Conservation (phyloP, 2,888 invertebrate genomes). For the Hydriomena furcata region DNA sequence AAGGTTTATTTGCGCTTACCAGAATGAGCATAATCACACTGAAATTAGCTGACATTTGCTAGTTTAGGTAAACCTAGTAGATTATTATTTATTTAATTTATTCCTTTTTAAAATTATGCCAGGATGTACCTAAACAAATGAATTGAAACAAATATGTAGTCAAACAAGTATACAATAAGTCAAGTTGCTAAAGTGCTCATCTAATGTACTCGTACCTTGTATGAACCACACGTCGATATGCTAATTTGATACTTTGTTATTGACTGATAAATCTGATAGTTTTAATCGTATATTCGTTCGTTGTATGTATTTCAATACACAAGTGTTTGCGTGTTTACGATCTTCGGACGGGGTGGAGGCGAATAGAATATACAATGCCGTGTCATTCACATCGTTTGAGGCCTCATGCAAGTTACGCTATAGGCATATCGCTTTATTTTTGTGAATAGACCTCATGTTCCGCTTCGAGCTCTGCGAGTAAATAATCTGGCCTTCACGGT, state of each 20-base stretch:
- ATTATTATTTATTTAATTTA: no score
- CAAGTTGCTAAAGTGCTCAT: constrained; percentile 3
- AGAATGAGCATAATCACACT: no score
- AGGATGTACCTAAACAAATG: no score
- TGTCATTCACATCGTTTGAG: constrained; percentile 80
- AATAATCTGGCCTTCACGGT: constrained; percentile 53
- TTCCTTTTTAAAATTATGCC: no score
- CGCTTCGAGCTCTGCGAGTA: constrained; percentile 53
- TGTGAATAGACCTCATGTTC: constrained; percentile 66
- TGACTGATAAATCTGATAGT: constrained; percentile 19
- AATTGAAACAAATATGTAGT: neutral
- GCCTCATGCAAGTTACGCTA: constrained; percentile 67
- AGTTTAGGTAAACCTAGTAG: no score
- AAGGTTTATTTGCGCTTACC: neutral
- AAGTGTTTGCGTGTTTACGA: constrained; percentile 77
- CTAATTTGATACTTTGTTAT: constrained; percentile 8
- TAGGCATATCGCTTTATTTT: constrained; percentile 50
- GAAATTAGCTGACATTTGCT: no score
- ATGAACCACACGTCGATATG: constrained; percentile 6
- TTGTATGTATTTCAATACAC: constrained; percentile 66
- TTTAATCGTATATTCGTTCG: constrained; percentile 13
- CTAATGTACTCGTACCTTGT: constrained; percentile 1
- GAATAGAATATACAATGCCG: constrained; percentile 79
- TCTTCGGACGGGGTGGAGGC: constrained; percentile 69
- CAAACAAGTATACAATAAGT: no score